Evolutionary conservation across 2,888 invertebrate genomes (phyloP), one percentile per base, ranked within the genome.

Genomic region (Phyto melanocephala): DNA sequence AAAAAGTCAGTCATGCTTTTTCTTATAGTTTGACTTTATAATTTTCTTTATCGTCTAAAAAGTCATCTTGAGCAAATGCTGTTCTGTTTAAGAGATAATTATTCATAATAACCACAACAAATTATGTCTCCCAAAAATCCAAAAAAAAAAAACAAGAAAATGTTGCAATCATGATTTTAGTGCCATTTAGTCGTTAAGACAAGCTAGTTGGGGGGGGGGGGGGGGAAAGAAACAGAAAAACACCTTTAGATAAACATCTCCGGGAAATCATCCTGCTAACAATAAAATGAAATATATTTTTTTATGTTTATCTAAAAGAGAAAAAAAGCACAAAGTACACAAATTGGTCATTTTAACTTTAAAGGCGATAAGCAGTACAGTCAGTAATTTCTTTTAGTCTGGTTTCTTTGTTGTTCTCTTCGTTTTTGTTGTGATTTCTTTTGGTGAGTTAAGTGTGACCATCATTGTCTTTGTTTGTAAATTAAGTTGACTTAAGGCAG

Each of bases 131-230:
- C 28, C 3, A 28, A 28, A 28, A 28, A 2, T 1, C 47, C 1
- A 20, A 72, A 35, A 2, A 24, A 13, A 52, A 37, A 33, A 54
- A 45, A 52, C 24, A 15, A 62, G 17, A 68, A 62, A 80, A 75
- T 20, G 24, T 37, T 24, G 35, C 35, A 75, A n/a, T 60, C 71
- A 67, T 81, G 76, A 76, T 60, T 81, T 76, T 67, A 81, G 76
- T 71, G 58, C 65, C 76, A 71, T 71, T 60, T 71, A 76, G 52
- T 33, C 45, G 50, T 28, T 7, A 63, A 54, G 28, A 42, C 17
- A 28, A 58, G 15, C 40, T 10, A 65, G 42, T 28, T 50, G 22
- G 1, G 13, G 47, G 5, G n/a, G n/a, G n/a, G 28, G 28, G 6
- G 28, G 28, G 28, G 6, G 6, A 28, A 47, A 45, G 35, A 11